Evolutionary conservation across 1,140 invertebrate genomes (phyloP), one percentile per base, ranked within the genome.

Genomic region (Kradibia gibbosae): DNA sequence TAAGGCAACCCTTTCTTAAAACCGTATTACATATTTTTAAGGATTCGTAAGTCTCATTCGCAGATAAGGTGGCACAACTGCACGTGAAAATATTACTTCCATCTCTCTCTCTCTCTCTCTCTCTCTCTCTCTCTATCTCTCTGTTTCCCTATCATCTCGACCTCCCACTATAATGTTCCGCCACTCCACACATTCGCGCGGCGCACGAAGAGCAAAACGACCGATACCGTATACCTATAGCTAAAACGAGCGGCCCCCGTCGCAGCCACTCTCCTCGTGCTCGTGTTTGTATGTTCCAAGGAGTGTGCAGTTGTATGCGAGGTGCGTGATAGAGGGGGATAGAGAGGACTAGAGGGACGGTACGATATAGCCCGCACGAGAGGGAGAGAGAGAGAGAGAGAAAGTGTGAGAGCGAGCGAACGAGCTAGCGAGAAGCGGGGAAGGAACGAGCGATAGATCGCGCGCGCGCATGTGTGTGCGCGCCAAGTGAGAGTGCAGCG

Each of bases 401-500:
- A 55, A 31, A 73, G 15, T 57, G 62, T 73, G 57, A 72, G 83
- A 72, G 80, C 71, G 76, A 84, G 83, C 75, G 65, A 1, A 34
- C 36, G 34, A 36, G 65, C 5, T 31, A 36, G 65, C 13, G 65
- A 67, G n/a, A 62, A 7, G 31, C 10, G 15, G 31, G 34, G 65
- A 67, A 8, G 1, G n/a, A n/a, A n/a, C n/a, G n/a, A n/a, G n/a
- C n/a, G n/a, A n/a, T n/a, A n/a, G n/a, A n/a, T n/a, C n/a, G n/a
- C n/a, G n/a, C n/a, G n/a, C n/a, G n/a, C n/a, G n/a, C n/a, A n/a
- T n/a, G n/a, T n/a, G n/a, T n/a, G 22, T 25, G 39, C 7, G 10
- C 8, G 25, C 39, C 7, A 45, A 3, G 20, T 45, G 67, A 34
- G 36, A 71, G 67, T 17, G 36, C 25, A 67, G 62, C 2, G 28